Evolutionary conservation across 2,888 invertebrate species (phyloP).

Genomic region (Dasysyrphus tricinctus): DNA sequence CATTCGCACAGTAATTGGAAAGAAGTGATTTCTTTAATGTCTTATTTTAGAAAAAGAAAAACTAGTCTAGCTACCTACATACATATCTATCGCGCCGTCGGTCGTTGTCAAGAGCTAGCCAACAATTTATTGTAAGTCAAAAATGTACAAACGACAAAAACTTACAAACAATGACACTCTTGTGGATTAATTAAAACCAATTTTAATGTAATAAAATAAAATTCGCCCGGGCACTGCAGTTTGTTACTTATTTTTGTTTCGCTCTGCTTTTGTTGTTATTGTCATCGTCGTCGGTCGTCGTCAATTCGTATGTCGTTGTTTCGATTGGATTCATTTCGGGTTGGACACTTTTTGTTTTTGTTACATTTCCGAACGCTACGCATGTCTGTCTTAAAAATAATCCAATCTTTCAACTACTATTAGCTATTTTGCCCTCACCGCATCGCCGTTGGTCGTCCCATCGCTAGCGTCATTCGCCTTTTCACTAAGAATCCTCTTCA

Average conservation of each 20-base stretch:
- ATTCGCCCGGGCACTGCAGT: constrained; percentile 62
- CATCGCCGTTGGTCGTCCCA: neutral
- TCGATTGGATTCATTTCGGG: constrained; percentile 38
- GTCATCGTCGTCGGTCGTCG: constrained; percentile 9
- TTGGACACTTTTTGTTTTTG: constrained; percentile 38
- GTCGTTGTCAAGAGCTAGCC: neutral
- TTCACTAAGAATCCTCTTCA: constrained; percentile 6
- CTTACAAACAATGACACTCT: constrained; percentile 56
- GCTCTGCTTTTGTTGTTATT: constrained; percentile 7
- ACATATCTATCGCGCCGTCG: constrained; percentile 28
- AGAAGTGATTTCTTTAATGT: constrained; percentile 60
- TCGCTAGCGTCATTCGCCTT: constrained; percentile 1
- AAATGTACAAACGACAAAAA: constrained; percentile 7
- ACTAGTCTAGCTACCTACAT: neutral
- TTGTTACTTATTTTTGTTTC: constrained; percentile 68
- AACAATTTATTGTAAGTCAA: constrained; percentile 17
- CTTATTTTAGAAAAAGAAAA: constrained; percentile 18
- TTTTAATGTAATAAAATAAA: constrained; percentile 67
- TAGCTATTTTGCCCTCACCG: neutral
- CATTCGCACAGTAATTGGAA: constrained; percentile 26
- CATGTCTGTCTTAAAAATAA: constrained; percentile 73
- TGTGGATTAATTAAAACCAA: constrained; percentile 61
- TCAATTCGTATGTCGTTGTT: constrained; percentile 7
- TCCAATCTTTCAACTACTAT: constrained; percentile 46
- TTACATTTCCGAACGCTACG: constrained; percentile 46